Evolutionary conservation across 2,797 vertebrate genomes (phyloP).

Genomic region (Lacerta bilineata): DNA sequence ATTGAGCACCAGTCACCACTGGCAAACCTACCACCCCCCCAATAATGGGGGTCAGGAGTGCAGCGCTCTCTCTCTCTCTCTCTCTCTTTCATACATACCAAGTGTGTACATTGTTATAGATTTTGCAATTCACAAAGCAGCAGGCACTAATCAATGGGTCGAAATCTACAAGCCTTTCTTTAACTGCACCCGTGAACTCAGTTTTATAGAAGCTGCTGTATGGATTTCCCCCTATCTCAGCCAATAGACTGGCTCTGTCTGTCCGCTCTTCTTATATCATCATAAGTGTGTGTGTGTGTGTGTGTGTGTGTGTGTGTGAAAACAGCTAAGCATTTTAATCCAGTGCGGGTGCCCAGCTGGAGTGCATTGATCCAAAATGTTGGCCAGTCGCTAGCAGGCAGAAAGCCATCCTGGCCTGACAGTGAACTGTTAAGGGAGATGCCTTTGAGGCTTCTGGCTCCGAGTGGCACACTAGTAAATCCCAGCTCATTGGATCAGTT

Average conservation of each 20-base stretch:
- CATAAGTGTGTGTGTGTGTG: not conserved
- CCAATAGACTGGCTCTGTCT: not conserved
- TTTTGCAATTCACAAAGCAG: not conserved
- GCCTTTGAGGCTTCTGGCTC: conserved; percentile 4
- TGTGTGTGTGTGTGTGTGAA: not conserved
- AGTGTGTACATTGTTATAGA: conserved; percentile 1
- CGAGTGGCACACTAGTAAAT: conserved; percentile 34
- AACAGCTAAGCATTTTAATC: not conserved
- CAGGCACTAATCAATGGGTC: not conserved
- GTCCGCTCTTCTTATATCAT: not conserved
- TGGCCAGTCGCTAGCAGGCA: conserved; percentile 15
- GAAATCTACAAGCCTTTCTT: not conserved
- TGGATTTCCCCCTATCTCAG: not conserved
- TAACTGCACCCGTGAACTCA: not conserved
- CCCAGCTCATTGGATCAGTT: conserved; percentile 25
- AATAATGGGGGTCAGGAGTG: not conserved
- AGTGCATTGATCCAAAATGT: not conserved
- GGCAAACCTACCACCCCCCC: not conserved
- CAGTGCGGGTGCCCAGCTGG: not conserved
- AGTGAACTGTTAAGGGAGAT: conserved; percentile 20
- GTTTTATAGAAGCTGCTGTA: rapidly evolving
- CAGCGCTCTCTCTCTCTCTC: too few relatives aligned
- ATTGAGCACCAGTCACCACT: too few relatives aligned
- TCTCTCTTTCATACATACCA: not conserved
- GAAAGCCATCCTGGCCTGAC: conserved; percentile 35